Percentiles rank a stretch among this genome's conserved stretches.
phyloP scores from a whole-genome alignment of 2,797 vertebrate species.

The Falco biarmicus region DNA sequence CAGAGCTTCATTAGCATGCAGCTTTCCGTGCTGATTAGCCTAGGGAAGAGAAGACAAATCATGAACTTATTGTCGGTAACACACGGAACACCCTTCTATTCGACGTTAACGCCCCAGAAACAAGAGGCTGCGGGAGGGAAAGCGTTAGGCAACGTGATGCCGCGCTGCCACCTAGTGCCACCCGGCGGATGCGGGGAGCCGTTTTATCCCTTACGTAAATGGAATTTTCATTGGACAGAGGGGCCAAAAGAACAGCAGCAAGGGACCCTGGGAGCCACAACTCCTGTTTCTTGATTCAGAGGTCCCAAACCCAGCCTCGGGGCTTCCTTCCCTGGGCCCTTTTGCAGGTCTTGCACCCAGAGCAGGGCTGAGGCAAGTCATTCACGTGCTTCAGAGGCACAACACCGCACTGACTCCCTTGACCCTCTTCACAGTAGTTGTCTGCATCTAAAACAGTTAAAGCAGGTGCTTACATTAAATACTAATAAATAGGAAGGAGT shows the following conservation, averaged over 20 bases:
- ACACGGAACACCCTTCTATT: rapidly evolving
- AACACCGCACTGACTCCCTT: rapidly evolving
- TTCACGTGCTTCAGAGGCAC: not conserved
- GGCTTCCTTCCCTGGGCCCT: not conserved
- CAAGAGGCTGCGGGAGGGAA: not conserved
- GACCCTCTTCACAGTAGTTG: too few species aligned
- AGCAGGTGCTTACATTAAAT: not conserved
- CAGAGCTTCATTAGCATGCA: not conserved
- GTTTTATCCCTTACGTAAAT: not conserved
- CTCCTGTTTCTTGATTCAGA: not conserved
- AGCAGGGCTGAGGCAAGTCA: not conserved
- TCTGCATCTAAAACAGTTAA: not conserved
- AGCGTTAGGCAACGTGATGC: not conserved
- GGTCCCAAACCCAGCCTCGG: not conserved
- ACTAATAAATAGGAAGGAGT: not conserved
- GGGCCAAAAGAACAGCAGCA: not conserved
- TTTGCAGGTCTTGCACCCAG: not conserved
- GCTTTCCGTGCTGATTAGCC: not conserved
- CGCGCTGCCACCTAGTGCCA: conserved; percentile 55
- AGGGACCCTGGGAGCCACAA: not conserved
- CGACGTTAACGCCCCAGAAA: not conserved
- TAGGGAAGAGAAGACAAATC: not conserved
- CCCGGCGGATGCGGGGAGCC: not conserved
- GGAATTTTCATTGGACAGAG: not conserved
- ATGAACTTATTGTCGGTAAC: too few species aligned